Evolutionary conservation across 1,140 invertebrate genomes (phyloP), one percentile per base, ranked within the genome.

Genomic region (Melanaphis sacchari): DNA sequence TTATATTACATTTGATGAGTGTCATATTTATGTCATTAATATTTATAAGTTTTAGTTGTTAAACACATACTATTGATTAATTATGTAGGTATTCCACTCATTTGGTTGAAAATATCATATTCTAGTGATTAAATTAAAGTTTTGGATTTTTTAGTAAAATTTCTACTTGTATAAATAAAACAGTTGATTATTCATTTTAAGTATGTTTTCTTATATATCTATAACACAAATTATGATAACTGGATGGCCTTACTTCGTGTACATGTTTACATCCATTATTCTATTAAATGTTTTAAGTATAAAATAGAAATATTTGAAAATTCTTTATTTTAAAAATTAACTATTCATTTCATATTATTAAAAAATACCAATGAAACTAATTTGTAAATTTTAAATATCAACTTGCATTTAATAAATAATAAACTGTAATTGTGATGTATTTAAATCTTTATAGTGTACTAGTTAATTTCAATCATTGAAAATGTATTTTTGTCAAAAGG

Each of bases 161-260:
- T 59, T 41, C 9, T 90, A 40, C 43, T 66, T 90, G 49, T 54
- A 40, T 54, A 89, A 26, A 54, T 89, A 40, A 40, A 22, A 40
- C 46, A 52, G 2, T 52, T 88, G 24, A 89, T 89, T 89, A 89
- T 89, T 89, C 4, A 54, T 40, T 89, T 36, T 26, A 3, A 31
- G 49, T 52, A 89, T 43, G 8, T 89, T 49, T 15, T 89, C 38
- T 31, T 31, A 26, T 89, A 89, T 40, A 54, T 36, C 21, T 54
- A 54, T 9, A 89, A 89, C 36, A 38, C 9, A 40, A 88, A 89
- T 89, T 38, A 89, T 40, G 9, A 89, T 89, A 89, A 38, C 54
- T 54, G 3, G 21, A 89, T 89, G 36, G n/a, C 8, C 24, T 89
- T 52, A 36, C 36, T 41, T 31, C n/a, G n/a, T 54, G 59, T 43